Evolutionary conservation across 2,888 invertebrate genomes (phyloP).

Genomic region (Sarcophaga caerulescens): DNA sequence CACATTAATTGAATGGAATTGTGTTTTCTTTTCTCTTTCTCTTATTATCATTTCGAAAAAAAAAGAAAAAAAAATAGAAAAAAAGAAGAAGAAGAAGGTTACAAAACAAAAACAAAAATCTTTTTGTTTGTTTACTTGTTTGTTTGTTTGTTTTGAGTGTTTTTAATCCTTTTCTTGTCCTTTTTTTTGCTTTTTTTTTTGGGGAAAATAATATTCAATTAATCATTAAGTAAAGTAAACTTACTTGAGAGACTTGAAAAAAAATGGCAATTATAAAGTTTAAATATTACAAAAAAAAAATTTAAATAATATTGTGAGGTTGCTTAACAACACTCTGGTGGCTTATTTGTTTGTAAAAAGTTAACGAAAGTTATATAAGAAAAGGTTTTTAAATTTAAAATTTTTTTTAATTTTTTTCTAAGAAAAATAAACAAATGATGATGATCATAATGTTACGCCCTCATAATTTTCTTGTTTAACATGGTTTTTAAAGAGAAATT

Average conservation of each 20-base stretch:
- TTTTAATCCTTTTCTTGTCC: not conserved
- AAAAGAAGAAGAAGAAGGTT: too few species aligned
- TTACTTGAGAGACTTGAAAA: too few species aligned
- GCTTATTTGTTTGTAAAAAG: not conserved
- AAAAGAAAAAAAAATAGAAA: too few species aligned
- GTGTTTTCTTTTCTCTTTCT: too few species aligned
- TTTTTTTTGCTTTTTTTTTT: not conserved
- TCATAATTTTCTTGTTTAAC: slow-evolving; percentile 25
- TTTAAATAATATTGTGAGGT: not conserved
- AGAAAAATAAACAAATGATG: not conserved
- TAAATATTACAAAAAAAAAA: not conserved
- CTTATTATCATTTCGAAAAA: too few species aligned
- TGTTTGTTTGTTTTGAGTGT: not conserved
- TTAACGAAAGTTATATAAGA: not conserved
- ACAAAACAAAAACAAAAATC: too few species aligned
- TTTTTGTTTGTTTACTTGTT: not conserved
- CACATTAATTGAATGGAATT: too few species aligned
- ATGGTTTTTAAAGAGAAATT: not conserved
- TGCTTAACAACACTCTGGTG: too few species aligned
- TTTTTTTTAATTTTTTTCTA: not conserved
- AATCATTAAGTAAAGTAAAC: too few species aligned
- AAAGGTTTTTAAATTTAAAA: slow-evolving; percentile 7
- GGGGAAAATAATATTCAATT: too few species aligned
- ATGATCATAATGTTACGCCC: slow-evolving; percentile 5
- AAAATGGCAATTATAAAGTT: too few species aligned